Evolutionary conservation across 2,113 vertebrate genomes (phyloP).

Genomic region (Accipiter cooperii): DNA sequence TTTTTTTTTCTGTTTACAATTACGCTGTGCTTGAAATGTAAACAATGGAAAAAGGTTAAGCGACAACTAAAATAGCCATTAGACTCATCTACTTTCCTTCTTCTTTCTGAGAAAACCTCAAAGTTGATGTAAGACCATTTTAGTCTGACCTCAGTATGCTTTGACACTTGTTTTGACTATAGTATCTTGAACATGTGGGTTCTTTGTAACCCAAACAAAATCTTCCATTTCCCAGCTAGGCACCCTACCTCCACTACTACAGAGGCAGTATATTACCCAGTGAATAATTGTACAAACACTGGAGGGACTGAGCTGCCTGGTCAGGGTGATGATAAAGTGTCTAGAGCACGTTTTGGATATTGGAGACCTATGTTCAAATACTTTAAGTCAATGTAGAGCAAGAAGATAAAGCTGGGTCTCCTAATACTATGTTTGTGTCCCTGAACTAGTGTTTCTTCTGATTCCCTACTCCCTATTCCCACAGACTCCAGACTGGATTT

Average conservation of each 20-base stretch:
- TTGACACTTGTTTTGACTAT: neutral
- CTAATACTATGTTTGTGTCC: neutral
- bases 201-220: neutral
- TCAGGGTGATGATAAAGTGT: neutral
- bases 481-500: neutral
- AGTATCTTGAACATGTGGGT: neutral
- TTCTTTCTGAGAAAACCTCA: neutral
- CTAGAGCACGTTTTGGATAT: neutral
- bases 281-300: neutral
- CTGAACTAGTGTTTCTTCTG: neutral
- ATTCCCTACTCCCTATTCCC: neutral
- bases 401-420: neutral
- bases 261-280: neutral
- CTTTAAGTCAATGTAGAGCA: neutral
- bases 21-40: neutral
- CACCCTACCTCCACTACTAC: neutral
- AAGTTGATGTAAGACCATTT: neutral
- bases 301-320: neutral
- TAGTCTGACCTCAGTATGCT: neutral
- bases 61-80: neutral
- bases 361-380: neutral
- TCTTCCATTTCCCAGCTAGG: neutral
- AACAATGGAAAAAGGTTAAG: neutral
- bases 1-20: neutral
- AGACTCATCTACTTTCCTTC: neutral